A percentile compares a stretch with the other conserved stretches of the same genome.
Evolutionary conservation across 2,797 vertebrate genomes (phyloP).

Genomic region (Takifugu ocellatus): DNA sequence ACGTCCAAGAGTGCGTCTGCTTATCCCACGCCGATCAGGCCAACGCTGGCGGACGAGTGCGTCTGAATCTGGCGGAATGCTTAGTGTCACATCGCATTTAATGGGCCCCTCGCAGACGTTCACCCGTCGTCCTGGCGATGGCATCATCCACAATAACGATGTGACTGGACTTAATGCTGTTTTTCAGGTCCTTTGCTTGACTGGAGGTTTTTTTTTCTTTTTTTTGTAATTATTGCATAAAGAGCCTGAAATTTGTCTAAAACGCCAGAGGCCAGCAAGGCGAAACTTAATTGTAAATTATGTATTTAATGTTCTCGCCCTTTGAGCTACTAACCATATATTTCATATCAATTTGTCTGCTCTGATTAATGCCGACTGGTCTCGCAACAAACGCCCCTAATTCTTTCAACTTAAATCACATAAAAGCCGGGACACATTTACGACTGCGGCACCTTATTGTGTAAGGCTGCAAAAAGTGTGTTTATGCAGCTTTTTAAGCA

Average conservation of each 20-base stretch:
- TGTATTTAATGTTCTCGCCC: too few species aligned
- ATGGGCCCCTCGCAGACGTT: constrained; percentile 46
- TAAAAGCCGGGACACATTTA: constrained; percentile 5
- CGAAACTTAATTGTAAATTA: too few species aligned
- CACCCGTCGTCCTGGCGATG: constrained; percentile 28
- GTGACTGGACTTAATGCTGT: constrained; percentile 10
- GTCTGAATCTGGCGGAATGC: constrained; percentile 64
- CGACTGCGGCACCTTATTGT: constrained; percentile 28
- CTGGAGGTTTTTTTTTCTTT: not conserved
- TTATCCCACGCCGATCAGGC: constrained; percentile 64
- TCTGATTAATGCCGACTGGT: constrained; percentile 6
- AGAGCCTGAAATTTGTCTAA: constrained; percentile 4
- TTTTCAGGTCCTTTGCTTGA: constrained; percentile 9
- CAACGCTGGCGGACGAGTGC: constrained; percentile 62
- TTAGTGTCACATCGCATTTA: constrained; percentile 71
- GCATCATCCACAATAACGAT: constrained; percentile 9
- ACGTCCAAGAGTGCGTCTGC: constrained; percentile 65
- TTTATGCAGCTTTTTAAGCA: constrained; percentile 16
- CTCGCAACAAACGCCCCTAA: not conserved
- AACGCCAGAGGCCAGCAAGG: not conserved
- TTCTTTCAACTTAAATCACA: too few species aligned
- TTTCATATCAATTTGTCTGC: too few species aligned
- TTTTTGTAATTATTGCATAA: constrained; percentile 1
- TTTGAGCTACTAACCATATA: too few species aligned
- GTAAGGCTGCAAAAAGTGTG: constrained; percentile 4